Evolutionary conservation across 64 coral and sea anemone species (phyloP).

Genomic region (Pocillopora damicornis): DNA sequence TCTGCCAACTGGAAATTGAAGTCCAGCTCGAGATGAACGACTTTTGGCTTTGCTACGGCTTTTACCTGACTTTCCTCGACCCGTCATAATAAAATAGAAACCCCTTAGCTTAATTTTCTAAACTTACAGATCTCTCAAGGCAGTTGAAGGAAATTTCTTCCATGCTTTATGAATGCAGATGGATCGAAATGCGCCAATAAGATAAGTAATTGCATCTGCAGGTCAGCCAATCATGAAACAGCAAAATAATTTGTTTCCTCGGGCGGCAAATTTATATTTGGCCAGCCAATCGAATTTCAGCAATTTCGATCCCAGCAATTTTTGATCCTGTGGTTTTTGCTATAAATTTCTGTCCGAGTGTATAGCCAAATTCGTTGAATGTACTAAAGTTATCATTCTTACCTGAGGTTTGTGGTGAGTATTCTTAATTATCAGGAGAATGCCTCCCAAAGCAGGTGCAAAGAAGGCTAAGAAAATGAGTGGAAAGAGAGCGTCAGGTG

Average conservation of each 20-base stretch:
- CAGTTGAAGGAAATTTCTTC: background rate
- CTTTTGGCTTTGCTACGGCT: slow-evolving; percentile 43
- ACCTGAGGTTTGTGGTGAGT: background rate
- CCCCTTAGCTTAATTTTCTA: background rate
- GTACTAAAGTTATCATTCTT: background rate
- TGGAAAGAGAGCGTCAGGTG: slow-evolving; percentile 34
- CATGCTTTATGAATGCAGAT: background rate
- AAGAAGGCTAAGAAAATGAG: slow-evolving; percentile 26
- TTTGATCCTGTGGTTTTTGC: slow-evolving; percentile 4
- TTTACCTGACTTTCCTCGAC: slow-evolving; percentile 32
- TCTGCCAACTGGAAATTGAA: slow-evolving; percentile 41
- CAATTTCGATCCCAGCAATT: slow-evolving; percentile 18
- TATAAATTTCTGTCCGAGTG: background rate
- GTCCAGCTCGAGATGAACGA: slow-evolving; percentile 33
- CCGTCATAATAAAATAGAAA: background rate
- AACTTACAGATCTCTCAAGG: background rate
- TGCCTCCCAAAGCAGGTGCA: slow-evolving; percentile 10
- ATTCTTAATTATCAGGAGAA: background rate
- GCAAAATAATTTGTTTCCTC: background rate
- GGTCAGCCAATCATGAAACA: background rate
- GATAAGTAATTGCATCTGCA: background rate
- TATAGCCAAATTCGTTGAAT: background rate
- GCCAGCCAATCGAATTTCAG: background rate
- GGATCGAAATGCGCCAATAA: slow-evolving; percentile 40
- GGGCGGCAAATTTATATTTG: background rate